phyloP scores from a whole-genome alignment of 2,113 vertebrate species.

The Philantomba maxwellii region DNA sequence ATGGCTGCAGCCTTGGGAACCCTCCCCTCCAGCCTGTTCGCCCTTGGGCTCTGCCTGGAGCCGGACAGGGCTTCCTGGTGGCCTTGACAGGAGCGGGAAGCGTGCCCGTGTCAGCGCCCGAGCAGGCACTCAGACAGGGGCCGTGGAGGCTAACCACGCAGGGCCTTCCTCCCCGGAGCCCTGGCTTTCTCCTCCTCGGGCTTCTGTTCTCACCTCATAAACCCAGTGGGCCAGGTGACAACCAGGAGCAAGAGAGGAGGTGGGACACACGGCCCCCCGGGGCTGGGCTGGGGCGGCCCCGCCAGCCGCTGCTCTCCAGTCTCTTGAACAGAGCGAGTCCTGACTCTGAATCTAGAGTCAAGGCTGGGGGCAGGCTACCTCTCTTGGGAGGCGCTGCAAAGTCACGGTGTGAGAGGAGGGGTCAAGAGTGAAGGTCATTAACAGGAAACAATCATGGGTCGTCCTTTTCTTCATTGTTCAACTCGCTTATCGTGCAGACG shows the following conservation, averaged over 20 bases:
- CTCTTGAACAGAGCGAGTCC: background rate
- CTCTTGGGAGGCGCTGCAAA: background rate
- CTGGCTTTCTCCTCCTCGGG: background rate
- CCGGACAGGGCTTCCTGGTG: background rate
- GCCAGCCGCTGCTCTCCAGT: no score
- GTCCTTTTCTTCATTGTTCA: background rate
- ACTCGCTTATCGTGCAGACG: background rate
- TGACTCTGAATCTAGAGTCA: background rate
- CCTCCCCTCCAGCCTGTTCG: background rate
- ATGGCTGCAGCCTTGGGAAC: background rate
- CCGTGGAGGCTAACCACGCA: background rate
- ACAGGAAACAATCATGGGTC: background rate
- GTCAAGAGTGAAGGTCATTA: background rate
- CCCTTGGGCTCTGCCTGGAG: background rate
- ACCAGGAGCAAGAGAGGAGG: background rate
- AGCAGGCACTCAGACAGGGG: no score
- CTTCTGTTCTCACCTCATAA: background rate
- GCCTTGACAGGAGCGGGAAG: background rate
- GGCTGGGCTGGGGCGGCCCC: background rate
- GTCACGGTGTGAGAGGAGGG: background rate
- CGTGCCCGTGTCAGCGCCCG: rapidly evolving
- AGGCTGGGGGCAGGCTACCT: background rate
- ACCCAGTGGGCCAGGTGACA: background rate
- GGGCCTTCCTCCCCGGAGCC: background rate
- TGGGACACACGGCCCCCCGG: background rate